Conservation (phyloP, 2,113 vertebrate genomes). For the Saguinus imperator region DNA sequence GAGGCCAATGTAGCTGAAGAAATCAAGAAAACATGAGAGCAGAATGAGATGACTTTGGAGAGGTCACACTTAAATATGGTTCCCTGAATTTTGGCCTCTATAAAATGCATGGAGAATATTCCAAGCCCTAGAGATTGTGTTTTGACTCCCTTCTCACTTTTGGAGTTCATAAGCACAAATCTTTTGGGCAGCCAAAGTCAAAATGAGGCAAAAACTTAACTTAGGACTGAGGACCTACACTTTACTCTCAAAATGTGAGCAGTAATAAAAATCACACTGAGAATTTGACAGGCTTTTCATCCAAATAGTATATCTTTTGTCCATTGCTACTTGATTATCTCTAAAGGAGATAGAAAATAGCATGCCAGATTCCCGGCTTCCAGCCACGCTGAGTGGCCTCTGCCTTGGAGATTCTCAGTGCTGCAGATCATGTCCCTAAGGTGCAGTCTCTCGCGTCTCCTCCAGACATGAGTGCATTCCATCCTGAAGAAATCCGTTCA, state of each 20-base stretch:
- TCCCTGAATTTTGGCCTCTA: background rate
- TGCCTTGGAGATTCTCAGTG: no score
- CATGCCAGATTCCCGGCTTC: background rate
- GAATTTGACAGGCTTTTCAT: constrained; percentile 33
- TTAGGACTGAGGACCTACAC: background rate
- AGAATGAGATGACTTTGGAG: background rate
- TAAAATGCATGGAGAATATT: background rate
- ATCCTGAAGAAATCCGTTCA: no score
- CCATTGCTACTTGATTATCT: constrained; percentile 42
- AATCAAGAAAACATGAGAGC: background rate
- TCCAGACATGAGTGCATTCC: no score
- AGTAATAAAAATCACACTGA: background rate
- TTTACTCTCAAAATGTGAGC: background rate
- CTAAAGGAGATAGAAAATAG: background rate
- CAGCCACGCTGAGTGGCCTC: no score
- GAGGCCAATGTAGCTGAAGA: background rate
- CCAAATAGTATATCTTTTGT: background rate
- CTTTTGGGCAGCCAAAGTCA: background rate
- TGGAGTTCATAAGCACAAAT: background rate
- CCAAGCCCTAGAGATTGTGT: background rate
- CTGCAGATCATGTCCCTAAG: no score
- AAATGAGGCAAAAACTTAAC: constrained; percentile 11
- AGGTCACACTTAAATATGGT: background rate
- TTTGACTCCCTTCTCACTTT: background rate
- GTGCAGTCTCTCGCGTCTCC: no score